Evolutionary conservation across 2,888 invertebrate species (phyloP).

Genomic region (Ischnus inquisitorius): DNA sequence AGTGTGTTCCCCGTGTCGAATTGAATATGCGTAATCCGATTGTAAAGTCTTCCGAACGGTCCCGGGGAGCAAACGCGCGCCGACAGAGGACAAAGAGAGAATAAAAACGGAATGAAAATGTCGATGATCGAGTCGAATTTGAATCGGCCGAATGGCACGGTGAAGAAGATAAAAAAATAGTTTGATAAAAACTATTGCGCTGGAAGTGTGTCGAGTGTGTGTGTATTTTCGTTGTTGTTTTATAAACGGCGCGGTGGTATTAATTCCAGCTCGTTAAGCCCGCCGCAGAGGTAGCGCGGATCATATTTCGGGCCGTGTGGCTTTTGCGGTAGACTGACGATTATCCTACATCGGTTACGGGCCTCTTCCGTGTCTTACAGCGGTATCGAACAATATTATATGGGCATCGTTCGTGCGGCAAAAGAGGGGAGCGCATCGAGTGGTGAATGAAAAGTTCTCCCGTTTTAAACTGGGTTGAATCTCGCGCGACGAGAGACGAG

Average conservation of each 20-base stretch:
- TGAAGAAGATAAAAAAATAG: no score
- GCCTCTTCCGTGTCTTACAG: constrained; percentile 36
- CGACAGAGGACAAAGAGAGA: no score
- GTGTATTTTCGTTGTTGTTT: constrained; percentile 12
- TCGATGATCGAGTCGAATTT: no score
- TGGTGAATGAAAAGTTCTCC: constrained; percentile 27
- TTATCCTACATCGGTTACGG: constrained; percentile 46
- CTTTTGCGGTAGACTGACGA: constrained; percentile 55
- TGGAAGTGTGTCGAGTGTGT: neutral
- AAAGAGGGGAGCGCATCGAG: no score
- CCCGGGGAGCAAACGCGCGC: no score
- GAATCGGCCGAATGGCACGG: no score
- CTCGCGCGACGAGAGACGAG: neutral
- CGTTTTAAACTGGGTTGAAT: neutral
- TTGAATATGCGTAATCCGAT: neutral
- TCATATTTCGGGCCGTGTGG: constrained; percentile 62
- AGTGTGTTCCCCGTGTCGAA: constrained; percentile 10
- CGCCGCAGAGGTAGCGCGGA: constrained; percentile 51
- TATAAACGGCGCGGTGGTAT: constrained; percentile 43
- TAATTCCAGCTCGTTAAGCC: constrained; percentile 62
- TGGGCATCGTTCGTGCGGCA: neutral
- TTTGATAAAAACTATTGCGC: neutral
- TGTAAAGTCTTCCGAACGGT: no score
- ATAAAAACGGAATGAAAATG: no score
- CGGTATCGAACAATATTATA: neutral